Base-by-base conservation (phyloP, 2,888 invertebrate species). In the Acrocera orbiculus region DNA sequence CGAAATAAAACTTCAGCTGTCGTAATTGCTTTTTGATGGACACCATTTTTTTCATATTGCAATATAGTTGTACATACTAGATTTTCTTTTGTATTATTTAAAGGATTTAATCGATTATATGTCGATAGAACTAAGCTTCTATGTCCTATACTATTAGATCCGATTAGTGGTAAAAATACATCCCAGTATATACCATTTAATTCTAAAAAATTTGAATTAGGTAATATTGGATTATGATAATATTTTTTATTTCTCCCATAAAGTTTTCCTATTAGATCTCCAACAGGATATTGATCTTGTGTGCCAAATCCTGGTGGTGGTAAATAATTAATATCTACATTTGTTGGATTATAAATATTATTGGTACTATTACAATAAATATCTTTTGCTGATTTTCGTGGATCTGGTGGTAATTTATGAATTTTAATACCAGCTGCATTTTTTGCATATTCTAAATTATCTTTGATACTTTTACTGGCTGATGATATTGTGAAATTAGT, bases 281-380 rank as follows among this genome's bases (percentile, higher is more conserved):
- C 93, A 4, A 89, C 64, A 2, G 86, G 76, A 50, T 90, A 93
- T 54, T 83, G 81, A 56, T 93, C 89, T 53, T 85, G 85, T 0
- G 85, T 82, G 22, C 81, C 85, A 46, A 72, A 67, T 64, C 79
- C 80, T 41, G 77, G 64, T 1, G 80, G 80, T 7, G 80, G 80
- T 23, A 66, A 50, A 4, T 50, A 54, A 8, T 63, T 61, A n/a
- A 67, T 43, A 40, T 73, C 66, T 11, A 71, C 44, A 5, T 64
- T 64, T 7, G 61, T 67, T 0, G 92, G 92, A 61, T 92, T 86
- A 51, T 73, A 87, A 25, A 85, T 61, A 3, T 63, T 65, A 7
- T 80, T 82, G 0, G 80, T 77, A 0, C 73, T 73, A 24, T 71
- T 62, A 48, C 87, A 89, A 45, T 64, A 47, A 45, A 65, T 56